Percentiles rank a stretch among this genome's conserved stretches.
These are phyloP conservation scores for Penaeus chinensis DNA, from an alignment of 1,140 invertebrate genomes.

Conservation along the genomic window DNA sequence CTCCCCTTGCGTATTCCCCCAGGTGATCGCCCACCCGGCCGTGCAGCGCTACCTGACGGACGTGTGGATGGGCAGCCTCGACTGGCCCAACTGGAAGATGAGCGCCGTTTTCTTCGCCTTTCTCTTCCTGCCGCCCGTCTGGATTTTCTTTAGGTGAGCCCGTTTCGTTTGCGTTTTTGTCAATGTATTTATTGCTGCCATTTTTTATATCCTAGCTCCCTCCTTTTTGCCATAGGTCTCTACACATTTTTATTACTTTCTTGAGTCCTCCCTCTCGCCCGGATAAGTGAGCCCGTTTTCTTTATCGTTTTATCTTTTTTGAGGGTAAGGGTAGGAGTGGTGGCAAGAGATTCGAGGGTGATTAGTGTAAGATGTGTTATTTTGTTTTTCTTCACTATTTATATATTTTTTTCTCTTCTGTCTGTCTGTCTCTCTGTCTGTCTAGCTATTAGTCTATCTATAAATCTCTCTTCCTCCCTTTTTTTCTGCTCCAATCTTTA, in stretches of 20 bases:
- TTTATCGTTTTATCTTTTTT: background rate
- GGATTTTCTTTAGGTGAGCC: constrained; percentile 87
- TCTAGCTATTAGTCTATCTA: too few relatives aligned
- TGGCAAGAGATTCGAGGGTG: too few relatives aligned
- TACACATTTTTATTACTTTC: background rate
- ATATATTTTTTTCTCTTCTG: background rate
- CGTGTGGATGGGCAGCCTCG: constrained; percentile 94
- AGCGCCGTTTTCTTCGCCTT: constrained; percentile 91
- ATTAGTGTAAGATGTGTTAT: too few relatives aligned
- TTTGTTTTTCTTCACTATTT: too few relatives aligned
- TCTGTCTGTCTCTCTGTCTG: too few relatives aligned
- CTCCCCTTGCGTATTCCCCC: background rate
- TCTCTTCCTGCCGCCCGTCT: constrained; percentile 92
- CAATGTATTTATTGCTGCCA: too few relatives aligned
- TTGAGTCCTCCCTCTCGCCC: background rate
- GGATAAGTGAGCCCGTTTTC: background rate
- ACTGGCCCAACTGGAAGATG: constrained; percentile 96
- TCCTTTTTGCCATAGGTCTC: background rate
- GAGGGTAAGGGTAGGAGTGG: too few relatives aligned
- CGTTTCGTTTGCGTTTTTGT: background rate
- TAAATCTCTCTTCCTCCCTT: too few relatives aligned
- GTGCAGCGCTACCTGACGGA: constrained; percentile 80
- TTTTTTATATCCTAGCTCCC: background rate
- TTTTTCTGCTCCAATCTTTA: too few relatives aligned
- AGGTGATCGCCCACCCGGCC: constrained; percentile 64